Evolutionary conservation across 2,888 invertebrate genomes (phyloP).

Genomic region (Eretmocerus hayati): DNA sequence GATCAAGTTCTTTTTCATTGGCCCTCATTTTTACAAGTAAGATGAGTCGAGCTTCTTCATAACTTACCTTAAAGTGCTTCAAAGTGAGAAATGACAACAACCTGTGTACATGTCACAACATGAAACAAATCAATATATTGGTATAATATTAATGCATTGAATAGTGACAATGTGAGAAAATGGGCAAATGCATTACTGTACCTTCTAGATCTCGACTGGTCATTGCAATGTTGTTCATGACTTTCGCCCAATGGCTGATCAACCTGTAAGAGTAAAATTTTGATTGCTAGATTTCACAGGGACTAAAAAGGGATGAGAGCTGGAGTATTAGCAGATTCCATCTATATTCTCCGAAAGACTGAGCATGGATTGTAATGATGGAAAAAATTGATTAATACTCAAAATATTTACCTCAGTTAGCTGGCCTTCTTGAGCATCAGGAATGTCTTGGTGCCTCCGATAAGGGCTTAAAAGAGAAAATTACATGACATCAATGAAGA

Average conservation of each 20-base stretch:
- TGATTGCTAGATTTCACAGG: background rate
- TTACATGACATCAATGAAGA: background rate
- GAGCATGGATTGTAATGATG: too few species aligned
- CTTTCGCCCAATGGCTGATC: slow-evolving; percentile 7
- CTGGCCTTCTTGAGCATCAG: slow-evolving; percentile 33
- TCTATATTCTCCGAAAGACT: too few species aligned
- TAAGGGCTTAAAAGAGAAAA: slow-evolving; percentile 28
- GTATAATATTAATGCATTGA: slow-evolving; percentile 1
- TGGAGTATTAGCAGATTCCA: background rate
- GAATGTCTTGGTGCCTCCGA: slow-evolving; percentile 35
- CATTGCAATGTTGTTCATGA: slow-evolving; percentile 8
- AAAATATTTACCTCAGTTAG: slow-evolving; percentile 34
- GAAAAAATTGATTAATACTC: background rate
- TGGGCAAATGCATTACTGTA: background rate
- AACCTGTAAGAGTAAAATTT: slow-evolving; percentile 9
- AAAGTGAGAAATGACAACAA: slow-evolving; percentile 39
- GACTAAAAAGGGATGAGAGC: background rate
- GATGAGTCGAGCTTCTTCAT: slow-evolving; percentile 20
- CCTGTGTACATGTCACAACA: slow-evolving; percentile 35
- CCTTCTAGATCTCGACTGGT: slow-evolving; percentile 14
- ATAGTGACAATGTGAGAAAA: slow-evolving; percentile 1
- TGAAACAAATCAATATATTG: slow-evolving; percentile 25
- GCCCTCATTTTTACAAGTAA: background rate
- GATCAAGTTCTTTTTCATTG: background rate
- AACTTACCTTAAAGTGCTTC: slow-evolving; percentile 35